Conservation (phyloP, 2,888 invertebrate genomes). For the Campoplex nolae region DNA sequence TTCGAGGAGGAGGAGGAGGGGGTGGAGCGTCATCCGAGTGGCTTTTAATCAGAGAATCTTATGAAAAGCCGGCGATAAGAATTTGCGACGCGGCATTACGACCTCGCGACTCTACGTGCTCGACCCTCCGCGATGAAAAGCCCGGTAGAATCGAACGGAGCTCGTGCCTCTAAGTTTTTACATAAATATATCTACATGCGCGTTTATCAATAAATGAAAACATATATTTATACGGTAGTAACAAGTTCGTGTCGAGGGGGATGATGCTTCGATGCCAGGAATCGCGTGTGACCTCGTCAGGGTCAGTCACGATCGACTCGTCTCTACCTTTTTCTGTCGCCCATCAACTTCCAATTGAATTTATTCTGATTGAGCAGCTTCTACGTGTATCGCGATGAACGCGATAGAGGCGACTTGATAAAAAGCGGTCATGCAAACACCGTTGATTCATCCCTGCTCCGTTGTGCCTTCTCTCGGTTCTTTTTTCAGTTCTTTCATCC, state of each 20-base stretch:
- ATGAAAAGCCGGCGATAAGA: background rate
- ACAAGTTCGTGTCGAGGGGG: conserved; percentile 26
- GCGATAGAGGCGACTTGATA: conserved; percentile 21
- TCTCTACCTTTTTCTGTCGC: conserved; percentile 27
- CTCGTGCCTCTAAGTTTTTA: background rate
- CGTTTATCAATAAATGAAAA: too few relatives aligned
- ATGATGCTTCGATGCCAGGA: conserved; percentile 7
- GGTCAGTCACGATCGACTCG: conserved; percentile 65
- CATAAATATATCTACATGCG: background rate
- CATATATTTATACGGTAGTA: background rate
- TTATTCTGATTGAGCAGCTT: conserved; percentile 57
- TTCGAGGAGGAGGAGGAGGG: background rate
- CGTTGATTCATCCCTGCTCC: background rate
- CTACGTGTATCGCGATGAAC: conserved; percentile 8
- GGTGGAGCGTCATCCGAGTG: background rate
- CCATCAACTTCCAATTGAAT: conserved; percentile 62
- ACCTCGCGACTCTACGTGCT: background rate
- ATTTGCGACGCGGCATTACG: background rate
- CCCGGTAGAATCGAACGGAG: background rate
- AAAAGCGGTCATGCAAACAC: conserved; percentile 30
- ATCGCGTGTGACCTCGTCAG: conserved; percentile 63
- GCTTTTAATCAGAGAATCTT: background rate
- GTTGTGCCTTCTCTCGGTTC: background rate
- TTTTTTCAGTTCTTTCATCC: background rate
- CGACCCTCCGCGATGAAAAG: background rate